These are phyloP conservation scores for Steinernema scapterisci DNA, from an alignment of 2,888 invertebrate species.

Conservation along the genomic window DNA sequence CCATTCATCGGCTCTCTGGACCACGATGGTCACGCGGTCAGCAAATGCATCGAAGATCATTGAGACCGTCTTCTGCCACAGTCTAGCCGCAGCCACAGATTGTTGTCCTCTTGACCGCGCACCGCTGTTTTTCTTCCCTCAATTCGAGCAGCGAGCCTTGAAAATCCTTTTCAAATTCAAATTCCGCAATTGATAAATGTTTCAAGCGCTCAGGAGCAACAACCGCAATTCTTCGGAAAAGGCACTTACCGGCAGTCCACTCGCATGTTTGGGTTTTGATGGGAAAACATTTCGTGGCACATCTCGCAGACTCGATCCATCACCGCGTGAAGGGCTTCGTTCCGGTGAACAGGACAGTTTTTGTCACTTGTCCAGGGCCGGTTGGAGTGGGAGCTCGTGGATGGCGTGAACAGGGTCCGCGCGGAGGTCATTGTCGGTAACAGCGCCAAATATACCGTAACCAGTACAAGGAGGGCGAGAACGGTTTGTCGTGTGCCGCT, in stretches of 20 bases:
- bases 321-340: slow-evolving; percentile 37
- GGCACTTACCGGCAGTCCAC: slow-evolving; percentile 45
- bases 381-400: neutral
- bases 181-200: too few species aligned
- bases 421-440: neutral
- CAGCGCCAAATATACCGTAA: neutral
- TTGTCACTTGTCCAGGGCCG: slow-evolving; percentile 1
- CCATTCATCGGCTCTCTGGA: too few species aligned
- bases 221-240: neutral
- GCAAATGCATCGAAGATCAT: too few species aligned
- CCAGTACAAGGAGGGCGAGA: neutral
- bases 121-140: neutral
- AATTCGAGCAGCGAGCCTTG: neutral
- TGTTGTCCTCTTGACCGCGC: too few species aligned
- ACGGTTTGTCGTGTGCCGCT: neutral
- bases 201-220: too few species aligned
- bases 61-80: too few species aligned
- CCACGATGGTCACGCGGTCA: too few species aligned
- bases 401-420: neutral
- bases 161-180: neutral
- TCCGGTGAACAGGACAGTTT: slow-evolving; percentile 37
- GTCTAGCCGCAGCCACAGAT: too few species aligned
- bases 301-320: slow-evolving; percentile 49
- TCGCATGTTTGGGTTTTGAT: slow-evolving; percentile 49
- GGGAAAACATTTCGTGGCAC: slow-evolving; percentile 55